Evolutionary conservation across 2,113 vertebrate genomes (phyloP).

Genomic region (Cinclus cinclus): DNA sequence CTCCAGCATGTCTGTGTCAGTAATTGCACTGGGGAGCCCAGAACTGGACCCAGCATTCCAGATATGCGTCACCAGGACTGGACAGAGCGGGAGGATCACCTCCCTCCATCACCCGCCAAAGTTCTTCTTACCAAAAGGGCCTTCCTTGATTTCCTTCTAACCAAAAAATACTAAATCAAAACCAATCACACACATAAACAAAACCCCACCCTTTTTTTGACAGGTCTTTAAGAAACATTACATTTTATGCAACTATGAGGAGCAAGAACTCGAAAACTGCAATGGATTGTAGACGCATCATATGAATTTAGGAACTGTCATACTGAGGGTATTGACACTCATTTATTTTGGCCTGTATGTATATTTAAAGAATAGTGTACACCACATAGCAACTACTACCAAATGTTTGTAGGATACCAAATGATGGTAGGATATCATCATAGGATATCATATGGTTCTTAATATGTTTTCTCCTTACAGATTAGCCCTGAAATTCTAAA

Average conservation of each 20-base stretch:
- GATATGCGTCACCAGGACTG: neutral
- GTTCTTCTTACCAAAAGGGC: fast-evolving
- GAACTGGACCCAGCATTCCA: neutral
- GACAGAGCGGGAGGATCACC: neutral
- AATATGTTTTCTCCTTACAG: neutral
- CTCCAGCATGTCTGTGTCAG: neutral
- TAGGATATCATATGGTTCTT: neutral
- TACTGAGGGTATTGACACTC: neutral
- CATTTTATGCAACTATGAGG: neutral
- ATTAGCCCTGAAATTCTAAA: neutral
- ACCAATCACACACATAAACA: neutral
- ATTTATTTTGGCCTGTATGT: neutral
- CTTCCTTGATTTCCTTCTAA: neutral
- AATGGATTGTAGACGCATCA: neutral
- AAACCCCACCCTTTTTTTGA: neutral
- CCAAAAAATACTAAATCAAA: neutral
- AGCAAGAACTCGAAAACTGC: neutral
- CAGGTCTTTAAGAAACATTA: neutral
- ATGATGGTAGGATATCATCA: neutral
- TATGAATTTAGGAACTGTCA: neutral
- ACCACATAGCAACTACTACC: neutral
- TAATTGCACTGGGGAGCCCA: neutral
- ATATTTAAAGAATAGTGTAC: neutral
- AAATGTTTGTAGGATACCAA: neutral
- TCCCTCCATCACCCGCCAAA: neutral